These are phyloP conservation scores for Crepidodera aurea DNA, from an alignment of 2,888 invertebrate genomes.

Conservation along the genomic window DNA sequence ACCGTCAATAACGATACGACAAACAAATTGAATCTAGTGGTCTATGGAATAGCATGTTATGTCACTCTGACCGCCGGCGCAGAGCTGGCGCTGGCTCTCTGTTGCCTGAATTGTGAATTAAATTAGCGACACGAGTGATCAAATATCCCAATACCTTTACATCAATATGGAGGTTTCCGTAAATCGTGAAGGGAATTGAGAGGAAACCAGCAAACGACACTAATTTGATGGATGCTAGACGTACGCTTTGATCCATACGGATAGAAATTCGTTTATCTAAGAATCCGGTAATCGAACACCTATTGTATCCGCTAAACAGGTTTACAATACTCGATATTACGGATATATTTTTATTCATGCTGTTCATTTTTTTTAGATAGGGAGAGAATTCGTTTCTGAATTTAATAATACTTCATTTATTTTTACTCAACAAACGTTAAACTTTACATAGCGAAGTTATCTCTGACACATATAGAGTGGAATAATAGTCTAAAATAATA, in stretches of 20 bases:
- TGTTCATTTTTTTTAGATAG: too few species aligned
- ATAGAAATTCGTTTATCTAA: conserved; percentile 17
- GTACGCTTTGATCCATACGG: conserved; percentile 9
- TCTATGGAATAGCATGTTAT: conserved; percentile 46
- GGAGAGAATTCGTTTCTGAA: too few species aligned
- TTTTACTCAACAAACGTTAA: too few species aligned
- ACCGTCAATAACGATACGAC: conserved; percentile 55
- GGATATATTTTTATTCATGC: too few species aligned
- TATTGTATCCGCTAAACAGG: not conserved
- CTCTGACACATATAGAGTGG: too few species aligned
- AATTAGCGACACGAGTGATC: conserved; percentile 48
- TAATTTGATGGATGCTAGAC: conserved; percentile 25
- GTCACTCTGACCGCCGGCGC: conserved; percentile 39
- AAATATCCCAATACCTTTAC: conserved; percentile 35
- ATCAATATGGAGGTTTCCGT: conserved; percentile 15
- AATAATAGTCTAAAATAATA: too few species aligned
- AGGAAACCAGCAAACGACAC: conserved; percentile 13
- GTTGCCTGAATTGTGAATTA: conserved; percentile 47
- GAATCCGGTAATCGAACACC: not conserved
- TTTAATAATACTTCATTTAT: too few species aligned
- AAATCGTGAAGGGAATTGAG: conserved; percentile 13
- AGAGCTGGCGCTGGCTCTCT: conserved; percentile 38
- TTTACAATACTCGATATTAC: not conserved
- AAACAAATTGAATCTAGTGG: conserved; percentile 55
- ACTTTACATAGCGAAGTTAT: too few species aligned